Base-by-base conservation (phyloP, 2,113 vertebrate genomes). In the Indicator indicator region DNA sequence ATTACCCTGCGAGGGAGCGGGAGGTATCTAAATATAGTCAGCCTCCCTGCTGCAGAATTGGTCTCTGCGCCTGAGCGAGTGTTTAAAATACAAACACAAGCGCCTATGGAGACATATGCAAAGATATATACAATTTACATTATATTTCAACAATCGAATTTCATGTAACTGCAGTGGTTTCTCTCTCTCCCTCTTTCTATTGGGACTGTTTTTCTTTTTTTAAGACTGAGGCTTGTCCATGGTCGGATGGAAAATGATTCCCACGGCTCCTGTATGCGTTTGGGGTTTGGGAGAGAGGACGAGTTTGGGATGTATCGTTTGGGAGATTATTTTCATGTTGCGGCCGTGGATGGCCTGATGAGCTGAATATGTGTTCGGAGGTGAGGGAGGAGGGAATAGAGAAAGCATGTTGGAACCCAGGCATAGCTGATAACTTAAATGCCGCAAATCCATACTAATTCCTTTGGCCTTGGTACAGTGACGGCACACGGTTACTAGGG, bases 121-220 rank as follows among this genome's bases (percentile, higher is more conserved):
- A 77, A 91, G 94, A 72, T 74, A 88, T 89, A 93, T 87, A 93
- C 89, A 95, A 58, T 95, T 95, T 88, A 93, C 86, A 55, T 78
- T 81, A 90, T 36, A 42, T 88, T 88, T 86, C 89, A 90, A 90
- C 91, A 91, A 62, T 36, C 75, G 38, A 92, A 88, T 60, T 75
- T 79, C 82, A 89, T 12, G 24, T 73, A 86, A 81, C 60, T 83
- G 89, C 19, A 11, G 74, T 21, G 52, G 78, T 82, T 92, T 74
- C 74, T 27, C 84, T 5, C 21, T 27, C 28, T 11, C 28, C 7
- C 38, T 32, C 38, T 28, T 68, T 40, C 58, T 84, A 3, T 38
- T 19, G 63, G 14, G 16, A n/a, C 33, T 14, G 24, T 36, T 88
- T 82, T 59, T 28, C 30, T 17, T 68, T 64, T 64, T 79, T 52